Evolutionary conservation across 2,797 vertebrate genomes (phyloP).

Genomic region (Setipinna tenuifilis): DNA sequence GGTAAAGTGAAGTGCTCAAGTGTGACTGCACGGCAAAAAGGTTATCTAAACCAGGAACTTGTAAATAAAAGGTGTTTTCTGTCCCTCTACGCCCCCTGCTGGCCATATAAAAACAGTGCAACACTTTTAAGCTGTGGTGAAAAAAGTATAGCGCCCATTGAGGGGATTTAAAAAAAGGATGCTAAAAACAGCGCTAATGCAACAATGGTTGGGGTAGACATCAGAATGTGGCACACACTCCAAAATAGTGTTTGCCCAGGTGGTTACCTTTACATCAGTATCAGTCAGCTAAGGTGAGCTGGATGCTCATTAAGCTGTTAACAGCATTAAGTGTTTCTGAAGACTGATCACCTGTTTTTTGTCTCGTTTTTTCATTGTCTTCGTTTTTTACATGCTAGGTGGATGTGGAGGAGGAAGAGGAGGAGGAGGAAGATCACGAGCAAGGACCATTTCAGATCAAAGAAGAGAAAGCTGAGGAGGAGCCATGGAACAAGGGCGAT

Average conservation of each 20-base stretch:
- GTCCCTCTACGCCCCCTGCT: not conserved
- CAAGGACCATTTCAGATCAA: slow-evolving; percentile 49
- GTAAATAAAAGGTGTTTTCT: not conserved
- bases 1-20: not conserved
- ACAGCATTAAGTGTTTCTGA: not conserved
- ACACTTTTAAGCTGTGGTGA: not conserved
- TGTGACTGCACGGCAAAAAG: not conserved
- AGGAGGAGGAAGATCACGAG: slow-evolving; percentile 30
- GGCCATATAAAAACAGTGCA: not conserved
- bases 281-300: too few relatives aligned
- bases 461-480: slow-evolving; percentile 51
- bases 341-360: not conserved
- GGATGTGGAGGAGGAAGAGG: slow-evolving; percentile 36
- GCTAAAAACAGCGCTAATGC: too few relatives aligned
- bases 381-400: not conserved
- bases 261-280: too few relatives aligned
- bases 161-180: too few relatives aligned
- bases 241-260: too few relatives aligned
- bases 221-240: too few relatives aligned
- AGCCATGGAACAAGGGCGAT: slow-evolving; percentile 32
- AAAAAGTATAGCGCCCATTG: not conserved
- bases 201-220: too few relatives aligned
- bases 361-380: too few relatives aligned
- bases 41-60: not conserved
- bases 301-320: not conserved